A percentile compares a stretch with the other conserved stretches of the same genome.
phyloP scores from a whole-genome alignment of 2,113 vertebrate species.

The Microtus oregoni region DNA sequence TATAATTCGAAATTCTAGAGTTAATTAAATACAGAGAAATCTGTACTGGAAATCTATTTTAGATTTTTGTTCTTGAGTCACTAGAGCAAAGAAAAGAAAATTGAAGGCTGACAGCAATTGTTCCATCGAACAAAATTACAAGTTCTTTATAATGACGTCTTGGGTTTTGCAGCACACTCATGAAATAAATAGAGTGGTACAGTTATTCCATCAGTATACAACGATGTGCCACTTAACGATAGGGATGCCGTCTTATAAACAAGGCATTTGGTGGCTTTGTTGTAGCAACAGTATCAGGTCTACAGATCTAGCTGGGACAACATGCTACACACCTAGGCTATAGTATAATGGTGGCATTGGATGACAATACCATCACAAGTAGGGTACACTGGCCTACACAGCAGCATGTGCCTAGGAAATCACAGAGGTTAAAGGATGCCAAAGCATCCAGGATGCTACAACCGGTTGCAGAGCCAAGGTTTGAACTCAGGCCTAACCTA shows the following conservation, averaged over 20 bases:
- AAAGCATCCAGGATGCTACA: not conserved
- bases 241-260: not conserved
- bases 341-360: not conserved
- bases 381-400: not conserved
- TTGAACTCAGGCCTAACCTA: not conserved
- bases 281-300: not conserved
- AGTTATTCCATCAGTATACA: not conserved
- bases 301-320: not conserved
- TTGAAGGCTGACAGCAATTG: not conserved
- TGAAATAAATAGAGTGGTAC: not conserved
- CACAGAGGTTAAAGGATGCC: not conserved
- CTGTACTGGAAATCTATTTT: constrained; percentile 39
- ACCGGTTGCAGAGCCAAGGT: not conserved
- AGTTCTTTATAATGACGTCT: constrained; percentile 62
- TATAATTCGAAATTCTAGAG: constrained; percentile 37
- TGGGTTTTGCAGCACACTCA: not conserved
- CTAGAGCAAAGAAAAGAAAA: constrained; percentile 42
- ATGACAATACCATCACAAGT: not conserved
- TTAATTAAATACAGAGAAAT: constrained; percentile 10
- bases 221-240: not conserved
- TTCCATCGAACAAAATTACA: constrained; percentile 28
- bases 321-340: too few species aligned
- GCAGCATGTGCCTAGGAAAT: not conserved
- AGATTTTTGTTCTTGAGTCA: constrained; percentile 20
- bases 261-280: not conserved